These are phyloP conservation scores for Elephas maximus DNA, from an alignment of 2,113 vertebrate species.

Conservation along the genomic window DNA sequence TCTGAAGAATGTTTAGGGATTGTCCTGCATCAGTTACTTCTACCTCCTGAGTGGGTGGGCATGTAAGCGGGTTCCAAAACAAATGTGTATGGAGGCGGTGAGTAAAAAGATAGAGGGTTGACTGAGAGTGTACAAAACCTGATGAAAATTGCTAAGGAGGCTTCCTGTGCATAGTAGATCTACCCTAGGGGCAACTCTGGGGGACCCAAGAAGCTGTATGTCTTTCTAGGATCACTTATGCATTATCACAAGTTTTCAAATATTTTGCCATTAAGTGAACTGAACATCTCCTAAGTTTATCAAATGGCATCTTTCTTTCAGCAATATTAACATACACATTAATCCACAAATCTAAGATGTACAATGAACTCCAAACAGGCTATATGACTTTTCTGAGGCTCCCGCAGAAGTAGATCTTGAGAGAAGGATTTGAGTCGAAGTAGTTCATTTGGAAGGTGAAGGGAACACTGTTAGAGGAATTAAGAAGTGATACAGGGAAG, in stretches of 20 bases:
- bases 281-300: not conserved
- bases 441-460: not conserved
- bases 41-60: not conserved
- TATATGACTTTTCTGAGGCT: not conserved
- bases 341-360: slow-evolving; percentile 18
- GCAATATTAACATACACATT: not conserved
- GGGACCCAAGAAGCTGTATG: not conserved
- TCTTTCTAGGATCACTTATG: not conserved
- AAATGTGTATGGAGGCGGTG: not conserved
- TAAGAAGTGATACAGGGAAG: not conserved
- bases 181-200: not conserved
- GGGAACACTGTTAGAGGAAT: not conserved
- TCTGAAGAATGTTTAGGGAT: not conserved
- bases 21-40: not conserved
- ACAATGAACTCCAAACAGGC: not conserved
- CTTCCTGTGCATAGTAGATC: not conserved
- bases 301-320: not conserved
- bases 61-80: not conserved
- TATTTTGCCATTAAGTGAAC: slow-evolving; percentile 10
- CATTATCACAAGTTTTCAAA: not conserved
- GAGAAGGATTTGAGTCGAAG: not conserved
- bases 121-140: not conserved
- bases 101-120: not conserved
- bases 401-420: not conserved
- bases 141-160: not conserved